Evolutionary conservation across 2,888 invertebrate species (phyloP), one percentile per base, ranked within the genome.

Genomic region (Copidosoma aretas): DNA sequence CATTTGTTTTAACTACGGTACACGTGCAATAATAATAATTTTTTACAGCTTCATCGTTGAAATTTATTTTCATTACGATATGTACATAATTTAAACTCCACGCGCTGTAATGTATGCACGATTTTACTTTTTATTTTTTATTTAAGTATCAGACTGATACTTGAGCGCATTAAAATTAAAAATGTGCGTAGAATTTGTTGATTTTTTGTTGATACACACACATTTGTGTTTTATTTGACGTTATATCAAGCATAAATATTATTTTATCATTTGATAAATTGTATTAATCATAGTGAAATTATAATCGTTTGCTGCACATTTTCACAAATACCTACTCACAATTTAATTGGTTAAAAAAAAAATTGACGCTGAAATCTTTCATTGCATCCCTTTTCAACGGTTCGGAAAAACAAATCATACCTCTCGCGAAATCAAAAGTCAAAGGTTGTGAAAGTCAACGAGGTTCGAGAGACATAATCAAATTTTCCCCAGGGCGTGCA

Each of bases 401-500:
- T 21, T 57, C 17, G 14, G 39, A 46, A 3, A 53, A 56, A 32
- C 49, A 64, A 60, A 17, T 52, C 14, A 61, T 46, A 41, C 52
- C 43, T 21, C 10, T 58, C 32, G 43, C 25, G 5, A 61, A 70
- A 63, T 70, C 63, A 70, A 70, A 63, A 19, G 41, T 51, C 41
- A 25, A 56, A 32, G 62, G 60, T 60, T 64, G 57, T 61, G 64
- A 64, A 60, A 41, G 57, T 60, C 41, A 24, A 22, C 21, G 19
- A 43, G 53, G 46, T 41, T 17, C 60, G 32, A 60, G 17, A 32
- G 25, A 61, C n/a, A 43, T 56, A 66, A 70, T 66, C 58, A 66
- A 66, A 65, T 43, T 60, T 58, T 60, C 39, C 22, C 53, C 32
- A 60, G 21, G 32, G 58, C n/a, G n/a, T n/a, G n/a, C 14, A n/a